These are phyloP conservation scores for Pinctada fucata DNA, from an alignment of 2,888 invertebrate species.

Conservation along the genomic window DNA sequence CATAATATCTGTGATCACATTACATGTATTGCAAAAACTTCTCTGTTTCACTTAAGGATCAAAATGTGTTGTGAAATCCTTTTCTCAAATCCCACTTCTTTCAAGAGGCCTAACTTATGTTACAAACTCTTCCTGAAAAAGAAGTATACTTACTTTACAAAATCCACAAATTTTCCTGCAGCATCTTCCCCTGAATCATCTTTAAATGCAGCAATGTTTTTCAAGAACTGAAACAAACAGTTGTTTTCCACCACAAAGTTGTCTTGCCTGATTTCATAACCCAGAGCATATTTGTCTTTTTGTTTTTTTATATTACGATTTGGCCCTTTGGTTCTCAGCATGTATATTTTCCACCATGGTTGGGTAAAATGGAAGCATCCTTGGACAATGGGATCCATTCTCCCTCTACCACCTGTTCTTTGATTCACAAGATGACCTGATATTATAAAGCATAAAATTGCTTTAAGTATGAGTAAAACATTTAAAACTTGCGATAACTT, in stretches of 20 bases:
- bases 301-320: conserved; percentile 39
- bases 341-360: conserved; percentile 60
- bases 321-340: conserved; percentile 47
- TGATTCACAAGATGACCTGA: conserved; percentile 46
- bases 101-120: too few relatives aligned
- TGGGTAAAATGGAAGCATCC: conserved; percentile 55
- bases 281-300: conserved; percentile 45
- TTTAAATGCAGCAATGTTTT: conserved; percentile 30
- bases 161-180: conserved; percentile 33
- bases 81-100: too few relatives aligned
- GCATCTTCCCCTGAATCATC: neutral
- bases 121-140: too few relatives aligned
- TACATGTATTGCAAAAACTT: too few relatives aligned
- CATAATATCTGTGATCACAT: too few relatives aligned
- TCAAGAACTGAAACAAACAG: conserved; percentile 54
- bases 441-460: conserved; percentile 12
- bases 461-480: too few relatives aligned
- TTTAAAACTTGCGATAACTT: too few relatives aligned
- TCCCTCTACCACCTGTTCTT: conserved; percentile 15
- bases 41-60: too few relatives aligned
- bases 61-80: too few relatives aligned
- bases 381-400: conserved; percentile 19
- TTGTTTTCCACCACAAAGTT: conserved; percentile 41
- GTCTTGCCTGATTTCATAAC: conserved; percentile 59
- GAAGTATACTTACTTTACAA: conserved; percentile 37